phyloP scores from a whole-genome alignment of 30 jellyfish, hydroid and myxozoan species.

The Aurelia sp. region DNA sequence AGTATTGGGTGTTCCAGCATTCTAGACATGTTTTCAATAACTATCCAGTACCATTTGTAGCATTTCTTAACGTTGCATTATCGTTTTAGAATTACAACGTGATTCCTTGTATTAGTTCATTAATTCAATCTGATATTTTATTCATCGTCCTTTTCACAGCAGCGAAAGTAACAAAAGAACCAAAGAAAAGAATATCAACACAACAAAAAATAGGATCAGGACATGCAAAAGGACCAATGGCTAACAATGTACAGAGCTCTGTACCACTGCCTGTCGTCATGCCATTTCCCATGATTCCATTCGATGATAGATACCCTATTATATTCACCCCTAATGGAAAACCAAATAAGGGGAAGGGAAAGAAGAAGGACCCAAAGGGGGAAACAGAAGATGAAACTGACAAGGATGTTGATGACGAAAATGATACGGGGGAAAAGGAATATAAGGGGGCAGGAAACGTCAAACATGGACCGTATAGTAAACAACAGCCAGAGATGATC shows the following conservation, averaged over 20 bases:
- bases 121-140: too few relatives aligned
- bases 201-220: conserved; percentile 73
- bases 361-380: conserved; percentile 76
- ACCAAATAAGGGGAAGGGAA: conserved; percentile 59
- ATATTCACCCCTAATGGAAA: conserved; percentile 59
- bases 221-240: conserved; percentile 92
- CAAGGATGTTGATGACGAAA: conserved; percentile 67
- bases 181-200: conserved; percentile 66
- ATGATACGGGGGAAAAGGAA: conserved; percentile 57
- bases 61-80: neutral
- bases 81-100: too few relatives aligned
- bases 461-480: neutral
- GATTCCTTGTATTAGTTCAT: too few relatives aligned
- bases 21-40: too few relatives aligned
- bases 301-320: conserved; percentile 66
- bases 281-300: conserved; percentile 88
- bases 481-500: neutral
- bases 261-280: conserved; percentile 82
- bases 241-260: conserved; percentile 56
- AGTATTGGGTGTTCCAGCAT: too few relatives aligned
- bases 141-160: neutral
- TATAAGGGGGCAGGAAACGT: conserved; percentile 56
- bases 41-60: too few relatives aligned
- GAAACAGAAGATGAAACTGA: conserved; percentile 77
- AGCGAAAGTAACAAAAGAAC: conserved; percentile 18